A percentile compares a stretch with the other conserved stretches of the same genome.
Evolutionary conservation across 2,113 vertebrate genomes (phyloP).

Genomic region (Brachirus orientalis): DNA sequence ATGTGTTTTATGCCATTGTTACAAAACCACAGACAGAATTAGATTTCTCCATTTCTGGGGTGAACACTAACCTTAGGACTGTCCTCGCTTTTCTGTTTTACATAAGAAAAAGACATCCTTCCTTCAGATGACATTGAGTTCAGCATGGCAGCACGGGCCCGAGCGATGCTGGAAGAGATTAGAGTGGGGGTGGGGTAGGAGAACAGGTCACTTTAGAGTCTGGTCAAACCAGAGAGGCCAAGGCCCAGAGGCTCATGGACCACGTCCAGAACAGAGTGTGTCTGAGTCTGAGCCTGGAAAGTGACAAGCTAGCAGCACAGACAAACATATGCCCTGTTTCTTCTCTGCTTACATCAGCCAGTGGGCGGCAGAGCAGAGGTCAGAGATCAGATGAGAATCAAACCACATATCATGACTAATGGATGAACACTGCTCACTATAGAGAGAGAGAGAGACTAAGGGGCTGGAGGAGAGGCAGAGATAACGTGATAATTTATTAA

Average conservation of each 20-base stretch:
- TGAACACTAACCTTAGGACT: slow-evolving; percentile 91
- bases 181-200: background rate
- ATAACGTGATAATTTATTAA: background rate
- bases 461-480: background rate
- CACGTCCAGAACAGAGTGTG: background rate
- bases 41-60: background rate
- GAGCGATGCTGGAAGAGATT: slow-evolving; percentile 79
- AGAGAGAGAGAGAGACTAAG: background rate
- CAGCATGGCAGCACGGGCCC: slow-evolving; percentile 88
- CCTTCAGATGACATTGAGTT: slow-evolving; percentile 88
- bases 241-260: background rate
- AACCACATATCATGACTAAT: slow-evolving; percentile 36
- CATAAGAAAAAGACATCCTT: slow-evolving; percentile 91
- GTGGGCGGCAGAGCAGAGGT: slow-evolving; percentile 5
- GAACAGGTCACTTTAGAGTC: slow-evolving; percentile 2
- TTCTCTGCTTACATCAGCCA: slow-evolving; percentile 26
- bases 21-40: background rate
- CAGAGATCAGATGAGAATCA: slow-evolving; percentile 21
- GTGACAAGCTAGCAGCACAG: slow-evolving; percentile 5
- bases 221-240: slow-evolving; percentile 3
- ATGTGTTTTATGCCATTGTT: background rate
- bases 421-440: slow-evolving; percentile 7
- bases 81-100: slow-evolving; percentile 92
- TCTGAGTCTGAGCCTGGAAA: slow-evolving; percentile 24
- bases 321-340: slow-evolving; percentile 27